Percentiles rank a stretch among this genome's conserved stretches.
Evolutionary conservation across 2,888 invertebrate genomes (phyloP).

Genomic region (Poecilus cupreus): DNA sequence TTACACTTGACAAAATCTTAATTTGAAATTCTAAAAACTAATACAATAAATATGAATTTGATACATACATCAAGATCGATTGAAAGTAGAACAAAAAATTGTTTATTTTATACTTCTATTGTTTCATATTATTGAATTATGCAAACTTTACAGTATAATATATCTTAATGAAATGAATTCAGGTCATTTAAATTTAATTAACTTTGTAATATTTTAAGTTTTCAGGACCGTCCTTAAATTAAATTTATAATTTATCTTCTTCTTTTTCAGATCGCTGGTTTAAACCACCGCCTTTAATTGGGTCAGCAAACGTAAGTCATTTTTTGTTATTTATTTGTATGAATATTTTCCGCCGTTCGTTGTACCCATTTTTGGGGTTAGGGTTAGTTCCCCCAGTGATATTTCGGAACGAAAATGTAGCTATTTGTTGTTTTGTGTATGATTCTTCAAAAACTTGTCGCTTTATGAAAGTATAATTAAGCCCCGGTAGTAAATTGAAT

Average conservation of each 20-base stretch:
- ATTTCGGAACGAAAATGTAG: too few species aligned
- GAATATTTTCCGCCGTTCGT: neutral
- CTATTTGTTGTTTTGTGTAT: too few species aligned
- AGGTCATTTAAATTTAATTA: slow-evolving; percentile 34
- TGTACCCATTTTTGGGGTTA: too few species aligned
- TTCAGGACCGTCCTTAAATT: slow-evolving; percentile 9
- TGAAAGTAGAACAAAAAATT: neutral
- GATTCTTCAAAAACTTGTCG: too few species aligned
- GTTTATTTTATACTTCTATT: slow-evolving; percentile 30
- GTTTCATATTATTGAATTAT: slow-evolving; percentile 34
- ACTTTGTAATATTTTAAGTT: slow-evolving; percentile 33
- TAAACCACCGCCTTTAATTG: neutral
- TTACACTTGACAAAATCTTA: too few species aligned
- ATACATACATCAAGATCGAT: too few species aligned
- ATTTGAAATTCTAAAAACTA: too few species aligned
- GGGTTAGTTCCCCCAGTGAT: too few species aligned
- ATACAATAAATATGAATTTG: too few species aligned
- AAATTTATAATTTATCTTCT: slow-evolving; percentile 26
- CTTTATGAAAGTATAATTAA: too few species aligned
- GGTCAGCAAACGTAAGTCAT: neutral
- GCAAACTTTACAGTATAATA: slow-evolving; percentile 22
- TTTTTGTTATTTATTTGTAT: neutral
- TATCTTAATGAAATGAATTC: slow-evolving; percentile 41
- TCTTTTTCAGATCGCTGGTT: slow-evolving; percentile 12
- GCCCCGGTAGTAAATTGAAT: too few species aligned